Evolutionary conservation across 2,888 invertebrate species (phyloP), one percentile per base, ranked within the genome.

Genomic region (Tineola bisselliella): DNA sequence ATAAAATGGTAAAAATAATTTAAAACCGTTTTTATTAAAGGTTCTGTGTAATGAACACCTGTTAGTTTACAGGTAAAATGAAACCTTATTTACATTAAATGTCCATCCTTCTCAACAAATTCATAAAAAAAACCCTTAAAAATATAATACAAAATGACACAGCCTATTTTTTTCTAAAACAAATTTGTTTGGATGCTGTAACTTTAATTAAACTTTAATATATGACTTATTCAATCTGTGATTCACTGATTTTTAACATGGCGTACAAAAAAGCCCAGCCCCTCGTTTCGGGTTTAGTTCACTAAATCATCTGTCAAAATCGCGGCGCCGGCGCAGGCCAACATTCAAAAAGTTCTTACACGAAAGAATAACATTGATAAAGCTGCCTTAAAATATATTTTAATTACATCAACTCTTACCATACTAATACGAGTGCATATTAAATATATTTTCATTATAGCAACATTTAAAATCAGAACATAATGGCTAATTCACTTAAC

Each of bases 291-390:
- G 67, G 69, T 66, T 70, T 64, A 66, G 67, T 70, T 68, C 72
- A 71, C 68, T 75, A 73, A 76, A 76, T 76, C 76, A 76, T 78
- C 72, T 74, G 76, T 78, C 76, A 76, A 74, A 74, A 70, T 67
- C 67, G 68, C 70, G 70, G 70, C 71, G 70, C 70, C 71, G 66
- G 63, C 64, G 66, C 63, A 64, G 64, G 60, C 44, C 60, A 31
- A 30, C 18, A 48, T 15, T 12, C 10, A 33, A 33, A 58, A 33
- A 33, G 2, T 5, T 58, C 13, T n/a, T 33, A 4, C 6, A 56
- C 18, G 56, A 56, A 56, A 30, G 56, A 56, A 11, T 56, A 56
- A 8, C 17, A 56, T 56, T 10, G 56, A 56, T 56, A 25, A 25
- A n/a, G n/a, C n/a, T n/a, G n/a, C n/a, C n/a, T n/a, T n/a, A n/a